Evolutionary conservation across 2,888 invertebrate genomes (phyloP), one percentile per base, ranked within the genome.

Genomic region (Acrocera orbiculus): DNA sequence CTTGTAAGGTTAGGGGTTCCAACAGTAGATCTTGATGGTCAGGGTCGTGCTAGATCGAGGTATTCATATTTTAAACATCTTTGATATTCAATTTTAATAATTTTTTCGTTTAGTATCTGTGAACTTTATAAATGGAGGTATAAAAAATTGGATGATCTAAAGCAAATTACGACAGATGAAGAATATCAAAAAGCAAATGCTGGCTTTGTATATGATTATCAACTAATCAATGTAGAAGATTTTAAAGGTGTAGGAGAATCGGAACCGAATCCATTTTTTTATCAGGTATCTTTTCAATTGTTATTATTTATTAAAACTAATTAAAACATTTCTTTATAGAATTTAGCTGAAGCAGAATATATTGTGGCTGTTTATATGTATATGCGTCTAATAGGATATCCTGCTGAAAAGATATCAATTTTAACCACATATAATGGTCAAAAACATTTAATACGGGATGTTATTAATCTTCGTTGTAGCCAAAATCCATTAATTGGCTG

Each of bases 391-490:
- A 63, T 95, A 23, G 96, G 96, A 0, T 99, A 96, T 69, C 90
- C 96, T 1, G 85, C 95, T 0, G 81, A 86, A 39, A 89, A 90
- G 61, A 90, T 98, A 45, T 92, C 96, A 17, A 93, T 98, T 46
- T 66, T 98, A 29, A 98, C 98, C 2, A 98, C 98, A 0, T 98
- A 99, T 60, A 99, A 99, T 58, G 98, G 98, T 1, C 96, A 98
- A 61, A 98, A 98, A 54, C 92, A 95, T 61, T 69, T 98, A 32
- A 85, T 98, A 27, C 67, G 95, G 2, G 98, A 98, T 59, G 93
- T 99, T 5, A 80, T 98, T 37, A 81, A 86, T 54, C 77, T 79
- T 25, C 69, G 96, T 33, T 98, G 96, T 59, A 86, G 86, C 2
- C 78, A 77, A 40, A 98, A 98, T 65, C 89, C 93, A 1, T 67